These are phyloP conservation scores for Paramormyrops kingsleyae DNA, from an alignment of 2,113 vertebrate genomes.

Conservation along the genomic window DNA sequence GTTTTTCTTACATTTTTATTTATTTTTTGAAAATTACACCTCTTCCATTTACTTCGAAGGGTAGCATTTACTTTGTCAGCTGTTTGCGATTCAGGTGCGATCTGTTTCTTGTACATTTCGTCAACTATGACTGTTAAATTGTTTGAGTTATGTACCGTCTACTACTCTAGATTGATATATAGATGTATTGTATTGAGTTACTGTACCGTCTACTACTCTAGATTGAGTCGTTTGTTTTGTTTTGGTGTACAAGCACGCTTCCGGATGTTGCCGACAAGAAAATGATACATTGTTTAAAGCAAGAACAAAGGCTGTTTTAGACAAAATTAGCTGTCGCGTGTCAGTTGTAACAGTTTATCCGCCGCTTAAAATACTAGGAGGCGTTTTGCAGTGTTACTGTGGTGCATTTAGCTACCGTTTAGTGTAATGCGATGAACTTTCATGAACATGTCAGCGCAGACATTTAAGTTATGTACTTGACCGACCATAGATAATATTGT, in stretches of 20 bases:
- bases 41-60: neutral
- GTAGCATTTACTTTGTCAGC: neutral
- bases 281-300: neutral
- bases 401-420: neutral
- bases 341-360: neutral
- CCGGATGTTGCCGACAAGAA: neutral
- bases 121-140: neutral
- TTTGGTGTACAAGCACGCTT: conserved; percentile 14
- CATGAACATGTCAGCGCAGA: neutral
- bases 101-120: neutral
- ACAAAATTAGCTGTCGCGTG: neutral
- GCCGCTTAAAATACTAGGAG: neutral
- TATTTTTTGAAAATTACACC: neutral
- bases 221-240: neutral
- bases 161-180: neutral
- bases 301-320: neutral
- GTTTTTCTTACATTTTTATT: neutral
- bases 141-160: neutral
- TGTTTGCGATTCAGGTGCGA: neutral
- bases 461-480: neutral
- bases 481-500: neutral
- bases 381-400: neutral
- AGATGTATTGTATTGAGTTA: neutral
- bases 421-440: neutral
- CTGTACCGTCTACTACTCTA: neutral